Conservation (phyloP, 2,888 invertebrate genomes). For the Amblyjoppa fuscipennis region DNA sequence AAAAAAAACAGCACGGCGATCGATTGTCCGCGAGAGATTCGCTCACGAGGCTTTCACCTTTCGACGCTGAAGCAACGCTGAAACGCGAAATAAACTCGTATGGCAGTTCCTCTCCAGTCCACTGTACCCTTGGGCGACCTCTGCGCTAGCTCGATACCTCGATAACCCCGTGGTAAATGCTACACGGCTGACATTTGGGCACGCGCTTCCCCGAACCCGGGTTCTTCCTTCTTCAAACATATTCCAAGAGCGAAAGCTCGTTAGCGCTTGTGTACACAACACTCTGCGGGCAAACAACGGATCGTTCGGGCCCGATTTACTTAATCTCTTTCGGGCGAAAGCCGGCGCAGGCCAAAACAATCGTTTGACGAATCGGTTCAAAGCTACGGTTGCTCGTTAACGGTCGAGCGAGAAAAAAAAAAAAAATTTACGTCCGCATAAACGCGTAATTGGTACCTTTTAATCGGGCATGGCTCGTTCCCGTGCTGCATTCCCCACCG, state of each 20-base stretch:
- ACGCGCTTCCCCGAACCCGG: slow-evolving; percentile 13
- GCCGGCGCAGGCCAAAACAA: slow-evolving; percentile 75
- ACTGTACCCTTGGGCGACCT: neutral
- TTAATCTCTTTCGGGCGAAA: slow-evolving; percentile 73
- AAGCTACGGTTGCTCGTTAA: slow-evolving; percentile 58
- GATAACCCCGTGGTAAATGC: slow-evolving; percentile 16
- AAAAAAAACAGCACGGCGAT: neutral
- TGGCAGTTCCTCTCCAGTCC: neutral
- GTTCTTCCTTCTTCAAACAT: slow-evolving; percentile 64
- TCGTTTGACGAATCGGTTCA: slow-evolving; percentile 57
- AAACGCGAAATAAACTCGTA: neutral
- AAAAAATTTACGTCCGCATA: slow-evolving; percentile 1
- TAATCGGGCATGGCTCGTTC: slow-evolving; percentile 4
- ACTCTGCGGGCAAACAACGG: slow-evolving; percentile 73
- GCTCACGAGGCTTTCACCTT: slow-evolving; percentile 2
- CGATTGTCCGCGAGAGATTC: neutral
- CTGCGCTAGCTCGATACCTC: neutral
- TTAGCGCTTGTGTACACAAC: slow-evolving; percentile 71
- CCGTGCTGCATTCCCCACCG: neutral
- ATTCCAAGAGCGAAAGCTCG: slow-evolving; percentile 72
- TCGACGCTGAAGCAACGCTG: neutral
- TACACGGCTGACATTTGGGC: slow-evolving; percentile 26
- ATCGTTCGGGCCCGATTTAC: slow-evolving; percentile 78
- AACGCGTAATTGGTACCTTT: neutral
- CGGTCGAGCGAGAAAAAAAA: neutral